These are phyloP conservation scores for Bathynomus jamesi DNA, from an alignment of 1,140 invertebrate species.

Conservation along the genomic window DNA sequence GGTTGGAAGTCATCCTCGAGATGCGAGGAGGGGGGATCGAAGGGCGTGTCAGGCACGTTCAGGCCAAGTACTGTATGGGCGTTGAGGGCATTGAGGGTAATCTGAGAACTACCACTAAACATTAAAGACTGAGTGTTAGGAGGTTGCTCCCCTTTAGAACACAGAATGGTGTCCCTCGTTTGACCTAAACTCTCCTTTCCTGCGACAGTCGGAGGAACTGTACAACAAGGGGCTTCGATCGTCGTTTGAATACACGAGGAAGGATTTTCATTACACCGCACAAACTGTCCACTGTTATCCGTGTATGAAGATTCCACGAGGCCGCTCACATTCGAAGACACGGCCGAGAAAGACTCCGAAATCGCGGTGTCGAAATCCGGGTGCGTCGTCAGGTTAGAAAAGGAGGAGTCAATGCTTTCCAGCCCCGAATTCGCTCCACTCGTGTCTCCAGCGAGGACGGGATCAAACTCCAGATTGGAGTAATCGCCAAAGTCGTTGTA, in stretches of 20 bases:
- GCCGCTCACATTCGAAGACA: background rate
- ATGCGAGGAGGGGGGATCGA: background rate
- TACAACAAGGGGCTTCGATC: background rate
- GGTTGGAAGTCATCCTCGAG: conserved; percentile 28
- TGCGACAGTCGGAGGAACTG: background rate
- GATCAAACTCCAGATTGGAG: conserved; percentile 48
- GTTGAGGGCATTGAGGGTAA: background rate
- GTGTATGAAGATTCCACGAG: background rate
- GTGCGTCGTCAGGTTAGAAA: background rate
- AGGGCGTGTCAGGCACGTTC: conserved; percentile 4
- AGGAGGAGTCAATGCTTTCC: background rate
- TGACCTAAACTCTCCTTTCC: background rate
- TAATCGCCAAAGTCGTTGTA: conserved; percentile 58
- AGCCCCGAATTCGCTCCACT: background rate
- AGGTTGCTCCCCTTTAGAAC: background rate
- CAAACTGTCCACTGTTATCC: background rate
- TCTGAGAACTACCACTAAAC: background rate
- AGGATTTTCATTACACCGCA: background rate
- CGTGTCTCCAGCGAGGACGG: conserved; percentile 39
- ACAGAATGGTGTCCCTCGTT: background rate
- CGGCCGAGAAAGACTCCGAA: background rate
- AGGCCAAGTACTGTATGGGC: background rate
- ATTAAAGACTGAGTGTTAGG: background rate
- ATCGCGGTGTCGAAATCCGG: background rate
- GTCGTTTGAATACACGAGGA: background rate